Percentiles rank a stretch among this genome's conserved stretches.
Evolutionary conservation across 2,113 vertebrate species (phyloP).

Genomic region (Microtus pennsylvanicus): DNA sequence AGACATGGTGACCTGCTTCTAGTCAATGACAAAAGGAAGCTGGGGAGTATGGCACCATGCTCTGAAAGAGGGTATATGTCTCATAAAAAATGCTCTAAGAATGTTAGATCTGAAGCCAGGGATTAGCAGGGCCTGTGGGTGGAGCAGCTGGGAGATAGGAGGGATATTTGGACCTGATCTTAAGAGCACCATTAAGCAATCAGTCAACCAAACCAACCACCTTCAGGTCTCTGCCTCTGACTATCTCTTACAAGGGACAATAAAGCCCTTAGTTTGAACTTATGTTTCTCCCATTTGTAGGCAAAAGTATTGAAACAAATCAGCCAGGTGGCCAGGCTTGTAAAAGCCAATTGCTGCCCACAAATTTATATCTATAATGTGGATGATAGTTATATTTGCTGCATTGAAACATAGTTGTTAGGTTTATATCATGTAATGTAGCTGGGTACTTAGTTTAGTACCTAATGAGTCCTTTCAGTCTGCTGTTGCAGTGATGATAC

Average conservation of each 20-base stretch:
- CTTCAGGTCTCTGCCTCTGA: neutral
- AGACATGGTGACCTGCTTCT: neutral
- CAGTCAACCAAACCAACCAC: neutral
- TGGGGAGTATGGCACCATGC: neutral
- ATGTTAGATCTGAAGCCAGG: neutral
- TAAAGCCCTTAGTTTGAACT: slow-evolving; percentile 40
- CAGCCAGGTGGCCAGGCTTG: neutral
- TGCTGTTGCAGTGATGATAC: slow-evolving; percentile 13
- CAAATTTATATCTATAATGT: neutral
- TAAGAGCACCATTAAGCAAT: neutral
- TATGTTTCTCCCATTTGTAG: neutral
- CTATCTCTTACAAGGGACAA: neutral
- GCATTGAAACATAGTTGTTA: slow-evolving; percentile 24
- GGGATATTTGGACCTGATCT: neutral
- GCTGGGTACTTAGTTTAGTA: neutral
- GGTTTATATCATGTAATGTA: neutral
- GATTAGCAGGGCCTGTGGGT: neutral
- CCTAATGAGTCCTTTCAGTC: slow-evolving; percentile 35
- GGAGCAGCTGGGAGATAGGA: neutral
- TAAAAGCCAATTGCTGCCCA: neutral
- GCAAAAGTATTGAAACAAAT: slow-evolving; percentile 23
- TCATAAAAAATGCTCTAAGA: neutral
- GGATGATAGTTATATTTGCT: neutral
- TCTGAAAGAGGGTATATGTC: neutral
- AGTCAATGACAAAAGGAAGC: neutral